These are phyloP conservation scores for Daktulosphaira vitifoliae DNA, from an alignment of 1,140 invertebrate species.

Conservation along the genomic window DNA sequence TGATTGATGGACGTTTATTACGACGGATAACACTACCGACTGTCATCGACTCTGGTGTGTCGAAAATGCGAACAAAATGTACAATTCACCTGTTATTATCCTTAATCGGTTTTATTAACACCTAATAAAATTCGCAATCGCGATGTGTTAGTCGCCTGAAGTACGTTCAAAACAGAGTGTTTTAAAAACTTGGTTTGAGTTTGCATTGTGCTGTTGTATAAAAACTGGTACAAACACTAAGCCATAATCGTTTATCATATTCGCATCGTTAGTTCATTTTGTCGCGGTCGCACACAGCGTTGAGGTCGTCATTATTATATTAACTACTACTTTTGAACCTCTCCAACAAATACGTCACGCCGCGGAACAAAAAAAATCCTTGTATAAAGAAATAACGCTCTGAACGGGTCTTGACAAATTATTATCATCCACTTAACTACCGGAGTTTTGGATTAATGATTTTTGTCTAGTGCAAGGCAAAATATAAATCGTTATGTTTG, in stretches of 20 bases:
- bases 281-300: background rate
- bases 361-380: background rate
- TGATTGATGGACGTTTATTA: constrained; percentile 21
- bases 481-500: constrained; percentile 26
- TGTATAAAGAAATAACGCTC: constrained; percentile 1
- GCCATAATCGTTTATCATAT: constrained; percentile 18
- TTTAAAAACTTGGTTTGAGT: too few species aligned
- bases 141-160: too few species aligned
- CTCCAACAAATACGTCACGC: constrained; percentile 17
- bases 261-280: constrained; percentile 23
- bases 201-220: too few species aligned
- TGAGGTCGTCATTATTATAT: background rate
- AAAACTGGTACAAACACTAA: background rate
- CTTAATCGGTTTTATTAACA: too few species aligned
- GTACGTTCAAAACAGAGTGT: too few species aligned
- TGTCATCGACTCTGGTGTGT: background rate
- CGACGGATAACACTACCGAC: too few species aligned
- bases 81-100: background rate
- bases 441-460: constrained; percentile 31
- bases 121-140: too few species aligned
- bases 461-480: background rate
- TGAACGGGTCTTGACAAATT: constrained; percentile 23
- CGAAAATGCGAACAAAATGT: background rate
- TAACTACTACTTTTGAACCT: background rate
- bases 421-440: constrained; percentile 30